A percentile compares a stretch with the other conserved stretches of the same genome.
phyloP scores from a whole-genome alignment of 2,888 invertebrate species.

The Drosophila diplacantha region DNA sequence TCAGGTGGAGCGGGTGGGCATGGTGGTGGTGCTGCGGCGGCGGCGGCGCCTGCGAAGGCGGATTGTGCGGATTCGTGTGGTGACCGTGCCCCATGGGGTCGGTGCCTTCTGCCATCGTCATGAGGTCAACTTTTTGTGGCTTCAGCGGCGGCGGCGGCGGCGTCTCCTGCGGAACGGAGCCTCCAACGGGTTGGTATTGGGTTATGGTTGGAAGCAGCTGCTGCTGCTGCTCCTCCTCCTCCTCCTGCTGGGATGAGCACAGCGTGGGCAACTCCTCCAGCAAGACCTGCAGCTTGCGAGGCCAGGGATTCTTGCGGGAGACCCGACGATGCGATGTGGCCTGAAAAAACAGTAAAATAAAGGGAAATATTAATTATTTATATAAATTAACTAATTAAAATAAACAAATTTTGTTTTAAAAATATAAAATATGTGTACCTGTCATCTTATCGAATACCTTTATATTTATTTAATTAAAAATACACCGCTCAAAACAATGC shows the following conservation, averaged over 20 bases:
- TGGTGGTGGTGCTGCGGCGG: constrained; percentile 65
- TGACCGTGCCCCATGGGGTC: constrained; percentile 81
- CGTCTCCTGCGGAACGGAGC: constrained; percentile 31
- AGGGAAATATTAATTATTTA: background rate
- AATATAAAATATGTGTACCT: background rate
- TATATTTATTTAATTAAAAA: background rate
- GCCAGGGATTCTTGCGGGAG: constrained; percentile 53
- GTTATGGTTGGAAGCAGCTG: constrained; percentile 15
- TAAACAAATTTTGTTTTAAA: background rate
- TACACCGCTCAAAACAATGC: background rate
- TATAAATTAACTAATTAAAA: too few relatives aligned
- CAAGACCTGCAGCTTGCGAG: constrained; percentile 43
- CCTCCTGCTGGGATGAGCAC: constrained; percentile 5
- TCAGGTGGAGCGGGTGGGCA: constrained; percentile 58
- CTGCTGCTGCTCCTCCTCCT: constrained; percentile 7
- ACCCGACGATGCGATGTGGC: constrained; percentile 35
- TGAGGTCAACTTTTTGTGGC: constrained; percentile 78
- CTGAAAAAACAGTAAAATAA: constrained; percentile 43
- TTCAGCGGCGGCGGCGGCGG: constrained; percentile 42
- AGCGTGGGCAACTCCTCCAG: background rate
- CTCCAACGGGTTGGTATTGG: constrained; percentile 12
- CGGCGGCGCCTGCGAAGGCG: constrained; percentile 71
- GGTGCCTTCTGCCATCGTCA: constrained; percentile 87
- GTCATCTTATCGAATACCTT: background rate
- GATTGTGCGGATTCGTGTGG: constrained; percentile 75